A percentile compares a stretch with the other conserved stretches of the same genome.
phyloP scores from a whole-genome alignment of 30 jellyfish, hydroid and myxozoan genomes.

The Aurelia sp. region DNA sequence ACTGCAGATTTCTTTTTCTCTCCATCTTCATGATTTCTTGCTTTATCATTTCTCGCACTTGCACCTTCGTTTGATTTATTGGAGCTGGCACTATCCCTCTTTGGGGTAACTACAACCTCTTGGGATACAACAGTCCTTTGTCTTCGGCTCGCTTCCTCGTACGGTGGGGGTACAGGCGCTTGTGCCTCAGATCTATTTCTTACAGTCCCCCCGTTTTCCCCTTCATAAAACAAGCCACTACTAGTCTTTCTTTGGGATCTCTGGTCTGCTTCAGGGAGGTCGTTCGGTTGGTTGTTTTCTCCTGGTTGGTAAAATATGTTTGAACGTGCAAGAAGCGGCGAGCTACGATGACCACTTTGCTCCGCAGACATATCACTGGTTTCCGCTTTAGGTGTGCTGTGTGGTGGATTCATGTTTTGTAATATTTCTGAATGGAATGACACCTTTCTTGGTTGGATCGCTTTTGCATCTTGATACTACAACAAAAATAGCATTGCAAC shows the following conservation, averaged over 20 bases:
- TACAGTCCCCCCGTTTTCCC: background rate
- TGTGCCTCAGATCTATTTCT: slow-evolving; percentile 3
- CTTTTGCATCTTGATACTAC: slow-evolving; percentile 62
- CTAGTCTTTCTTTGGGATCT: slow-evolving; percentile 26
- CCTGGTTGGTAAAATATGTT: slow-evolving; percentile 59
- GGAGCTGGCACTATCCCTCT: background rate
- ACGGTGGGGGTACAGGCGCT: background rate
- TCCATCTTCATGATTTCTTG: slow-evolving; percentile 14
- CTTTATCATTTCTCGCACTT: slow-evolving; percentile 15
- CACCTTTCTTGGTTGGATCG: slow-evolving; percentile 30
- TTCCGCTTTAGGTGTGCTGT: slow-evolving; percentile 50
- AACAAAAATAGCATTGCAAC: background rate
- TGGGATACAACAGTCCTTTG: slow-evolving; percentile 2
- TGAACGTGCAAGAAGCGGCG: slow-evolving; percentile 36
- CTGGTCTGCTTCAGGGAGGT: slow-evolving; percentile 74
- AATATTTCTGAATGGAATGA: slow-evolving; percentile 27
- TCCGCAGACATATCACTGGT: slow-evolving; percentile 16
- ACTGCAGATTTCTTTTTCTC: slow-evolving; percentile 59
- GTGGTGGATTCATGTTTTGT: slow-evolving; percentile 2
- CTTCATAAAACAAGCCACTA: slow-evolving; percentile 4
- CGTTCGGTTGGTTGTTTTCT: slow-evolving; percentile 22
- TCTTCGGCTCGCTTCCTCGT: slow-evolving; percentile 40
- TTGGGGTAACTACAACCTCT: slow-evolving; percentile 32
- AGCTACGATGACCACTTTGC: slow-evolving; percentile 13
- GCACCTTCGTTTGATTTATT: slow-evolving; percentile 17